Base-by-base conservation (phyloP, 1,140 invertebrate species). In the Goniozus legneri region DNA sequence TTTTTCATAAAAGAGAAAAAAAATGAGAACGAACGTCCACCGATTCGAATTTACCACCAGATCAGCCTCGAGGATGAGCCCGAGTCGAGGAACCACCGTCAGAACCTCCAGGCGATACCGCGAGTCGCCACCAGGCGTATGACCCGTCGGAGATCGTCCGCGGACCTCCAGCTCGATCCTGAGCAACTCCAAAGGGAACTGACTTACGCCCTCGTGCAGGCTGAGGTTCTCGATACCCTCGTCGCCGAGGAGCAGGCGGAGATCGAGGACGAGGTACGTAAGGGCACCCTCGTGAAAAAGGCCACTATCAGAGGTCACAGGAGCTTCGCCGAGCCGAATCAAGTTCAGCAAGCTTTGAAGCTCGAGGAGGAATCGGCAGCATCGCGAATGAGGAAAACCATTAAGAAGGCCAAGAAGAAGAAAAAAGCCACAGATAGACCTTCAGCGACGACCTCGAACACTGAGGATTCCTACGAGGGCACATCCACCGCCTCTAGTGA, bases 1-100 rank as follows among this genome's bases (percentile, higher is more conserved):
- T 88, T 88, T 67, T 69, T 84, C 10, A 85, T 89, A 21, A 82
- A 81, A 47, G 84, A 87, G 30, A 82, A 80, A 39, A 75, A 79
- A 46, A 52, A 73, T 7, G 56, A 67, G 37, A 4, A 14, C 4
- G 4, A 33, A 3, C 3, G n/a, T 8, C 66, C 77, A 44, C 52
- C 57, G 20, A 56, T 71, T 44, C 52, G 40, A 16, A 21, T 68
- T 7, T 61, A 64, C 30, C 55, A 59, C 12, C 62, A 71, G 19
- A 47, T 65, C 0, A 70, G 60, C 22, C 43, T 66, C 8, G 50
- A 56, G 14, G 27, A 16, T n/a, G 45, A 43, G 0, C 40, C 41
- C 1, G 30, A 51, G 13, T n/a, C 36, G 18, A 36, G 37, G 6
- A 14, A 27, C 8, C 18, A 18, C 4, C 48, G 54, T 6, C 44